Conservation (phyloP, 2,113 vertebrate species). For the Hemiscyllium ocellatum region DNA sequence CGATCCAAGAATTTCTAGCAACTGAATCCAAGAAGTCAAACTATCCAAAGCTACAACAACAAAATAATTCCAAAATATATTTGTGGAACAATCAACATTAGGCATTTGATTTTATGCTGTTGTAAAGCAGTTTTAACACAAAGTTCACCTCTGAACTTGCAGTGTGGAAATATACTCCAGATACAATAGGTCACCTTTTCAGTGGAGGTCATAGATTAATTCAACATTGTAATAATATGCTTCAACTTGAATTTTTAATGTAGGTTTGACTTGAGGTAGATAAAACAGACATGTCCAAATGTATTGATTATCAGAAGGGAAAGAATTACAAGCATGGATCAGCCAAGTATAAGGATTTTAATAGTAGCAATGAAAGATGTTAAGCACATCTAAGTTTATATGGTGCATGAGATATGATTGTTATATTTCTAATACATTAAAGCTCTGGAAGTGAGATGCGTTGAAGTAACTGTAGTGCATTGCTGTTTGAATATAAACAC, state of each 20-base stretch:
- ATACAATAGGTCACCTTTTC: background rate
- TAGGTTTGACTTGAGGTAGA: background rate
- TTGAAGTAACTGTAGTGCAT: background rate
- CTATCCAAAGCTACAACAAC: background rate
- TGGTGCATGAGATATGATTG: background rate
- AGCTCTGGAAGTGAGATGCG: background rate
- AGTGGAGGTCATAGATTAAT: background rate
- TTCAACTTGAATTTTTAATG: background rate
- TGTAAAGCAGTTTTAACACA: background rate
- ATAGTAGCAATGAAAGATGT: background rate
- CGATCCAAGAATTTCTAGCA: background rate
- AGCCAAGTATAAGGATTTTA: background rate
- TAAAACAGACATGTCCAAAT: background rate
- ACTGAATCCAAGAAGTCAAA: background rate
- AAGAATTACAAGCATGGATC: too few relatives aligned
- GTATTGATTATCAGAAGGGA: background rate
- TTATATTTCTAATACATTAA: background rate
- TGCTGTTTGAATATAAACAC: background rate
- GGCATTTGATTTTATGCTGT: background rate
- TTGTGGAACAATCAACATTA: conserved; percentile 51
- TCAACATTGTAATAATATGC: background rate
- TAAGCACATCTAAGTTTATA: background rate
- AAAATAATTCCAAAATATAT: conserved; percentile 35
- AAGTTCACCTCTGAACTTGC: background rate
- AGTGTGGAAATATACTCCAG: background rate